phyloP scores from a whole-genome alignment of 2,888 invertebrate species.

The Sinhomidia bicolor region DNA sequence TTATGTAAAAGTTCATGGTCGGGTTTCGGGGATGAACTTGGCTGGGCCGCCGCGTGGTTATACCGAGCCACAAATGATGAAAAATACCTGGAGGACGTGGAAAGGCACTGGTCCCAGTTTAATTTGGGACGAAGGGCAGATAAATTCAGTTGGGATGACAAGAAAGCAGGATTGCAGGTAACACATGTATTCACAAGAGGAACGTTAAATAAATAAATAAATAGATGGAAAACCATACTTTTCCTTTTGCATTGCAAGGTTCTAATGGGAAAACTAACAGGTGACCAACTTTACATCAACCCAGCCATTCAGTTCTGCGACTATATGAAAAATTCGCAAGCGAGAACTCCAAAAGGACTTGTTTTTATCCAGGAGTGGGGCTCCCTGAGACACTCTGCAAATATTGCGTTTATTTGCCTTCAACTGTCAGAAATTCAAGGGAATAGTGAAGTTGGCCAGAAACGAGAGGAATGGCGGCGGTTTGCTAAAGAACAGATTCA shows the following conservation, averaged over 20 bases:
- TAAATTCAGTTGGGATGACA: conserved; percentile 84
- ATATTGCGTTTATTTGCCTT: conserved; percentile 84
- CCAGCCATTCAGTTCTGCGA: conserved; percentile 83
- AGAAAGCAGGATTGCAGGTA: conserved; percentile 84
- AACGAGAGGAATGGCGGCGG: conserved; percentile 82
- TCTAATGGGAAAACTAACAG: conserved; percentile 83
- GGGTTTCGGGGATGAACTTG: conserved; percentile 84
- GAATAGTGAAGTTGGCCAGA: conserved; percentile 12
- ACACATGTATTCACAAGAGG: no score
- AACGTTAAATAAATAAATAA: no score
- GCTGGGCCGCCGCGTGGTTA: conserved; percentile 85
- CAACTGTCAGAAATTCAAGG: conserved; percentile 82
- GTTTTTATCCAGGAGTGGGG: conserved; percentile 84
- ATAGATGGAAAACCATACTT: no score
- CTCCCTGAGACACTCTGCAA: conserved; percentile 84
- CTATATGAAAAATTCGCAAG: conserved; percentile 82
- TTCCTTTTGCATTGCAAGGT: conserved; percentile 78
- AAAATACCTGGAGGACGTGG: conserved; percentile 83
- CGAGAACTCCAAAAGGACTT: conserved; percentile 84
- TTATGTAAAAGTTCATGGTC: conserved; percentile 83
- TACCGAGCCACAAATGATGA: conserved; percentile 83
- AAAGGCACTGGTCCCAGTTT: conserved; percentile 83
- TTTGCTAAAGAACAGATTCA: conserved; percentile 84
- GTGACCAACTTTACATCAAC: conserved; percentile 82
- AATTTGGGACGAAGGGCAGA: conserved; percentile 83